A percentile compares a stretch with the other conserved stretches of the same genome.
Evolutionary conservation across 2,888 invertebrate genomes (phyloP).

Genomic region (Zygaena filipendulae): DNA sequence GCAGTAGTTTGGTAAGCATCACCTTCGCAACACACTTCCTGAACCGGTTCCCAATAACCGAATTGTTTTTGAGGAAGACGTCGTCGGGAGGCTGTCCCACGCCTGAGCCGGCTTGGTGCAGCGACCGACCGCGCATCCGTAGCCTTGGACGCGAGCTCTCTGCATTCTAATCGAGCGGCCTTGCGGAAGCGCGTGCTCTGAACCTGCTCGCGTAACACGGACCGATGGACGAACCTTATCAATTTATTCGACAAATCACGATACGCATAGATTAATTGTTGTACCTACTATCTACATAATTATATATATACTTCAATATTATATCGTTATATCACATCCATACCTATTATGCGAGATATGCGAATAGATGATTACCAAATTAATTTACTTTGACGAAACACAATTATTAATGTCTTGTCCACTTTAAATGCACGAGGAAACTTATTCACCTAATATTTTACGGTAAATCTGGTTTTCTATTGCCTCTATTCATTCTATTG

Average conservation of each 20-base stretch:
- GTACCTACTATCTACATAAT: too few relatives aligned
- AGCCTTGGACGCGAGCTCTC: slow-evolving; percentile 65
- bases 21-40: slow-evolving; percentile 59
- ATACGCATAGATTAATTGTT: slow-evolving; percentile 22
- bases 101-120: slow-evolving; percentile 41
- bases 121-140: slow-evolving; percentile 52
- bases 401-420: too few relatives aligned
- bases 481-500: too few relatives aligned
- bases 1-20: slow-evolving; percentile 40
- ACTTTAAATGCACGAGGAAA: too few relatives aligned
- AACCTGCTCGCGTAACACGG: slow-evolving; percentile 48
- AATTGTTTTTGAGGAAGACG: slow-evolving; percentile 53
- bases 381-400: too few relatives aligned
- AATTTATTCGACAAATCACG: slow-evolving; percentile 26
- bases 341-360: too few relatives aligned
- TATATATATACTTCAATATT: too few relatives aligned
- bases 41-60: slow-evolving; percentile 40
- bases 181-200: slow-evolving; percentile 62
- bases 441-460: too few relatives aligned
- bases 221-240: slow-evolving; percentile 35
- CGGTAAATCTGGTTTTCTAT: too few relatives aligned
- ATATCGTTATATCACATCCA: too few relatives aligned
- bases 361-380: too few relatives aligned
- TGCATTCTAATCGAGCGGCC: slow-evolving; percentile 65
- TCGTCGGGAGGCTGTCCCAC: slow-evolving; percentile 10